A percentile compares a stretch with the other conserved stretches of the same genome.
phyloP scores from a whole-genome alignment of 2,888 invertebrate genomes.

The Nineta flava region DNA sequence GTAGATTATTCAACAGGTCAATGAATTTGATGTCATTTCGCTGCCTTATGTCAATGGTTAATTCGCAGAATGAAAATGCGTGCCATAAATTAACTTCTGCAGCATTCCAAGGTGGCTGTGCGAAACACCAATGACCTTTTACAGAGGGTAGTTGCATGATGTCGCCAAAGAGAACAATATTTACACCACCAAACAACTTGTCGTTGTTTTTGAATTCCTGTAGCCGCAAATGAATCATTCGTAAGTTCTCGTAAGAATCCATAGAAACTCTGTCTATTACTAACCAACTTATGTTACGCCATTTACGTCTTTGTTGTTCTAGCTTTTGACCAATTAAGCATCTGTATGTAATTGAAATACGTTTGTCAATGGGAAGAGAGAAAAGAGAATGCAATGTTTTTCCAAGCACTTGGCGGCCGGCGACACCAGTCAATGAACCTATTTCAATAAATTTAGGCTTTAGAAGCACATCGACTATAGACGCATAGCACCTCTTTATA shows the following conservation, averaged over 20 bases:
- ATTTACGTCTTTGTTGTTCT: conserved; percentile 11
- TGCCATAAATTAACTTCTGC: conserved; percentile 15
- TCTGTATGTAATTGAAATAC: conserved; percentile 9
- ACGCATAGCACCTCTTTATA: conserved; percentile 10
- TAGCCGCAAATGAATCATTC: conserved; percentile 9
- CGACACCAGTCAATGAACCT: conserved; percentile 6
- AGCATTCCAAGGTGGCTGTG: conserved; percentile 11
- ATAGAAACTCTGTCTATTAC: too few relatives aligned
- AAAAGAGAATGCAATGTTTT: conserved; percentile 11
- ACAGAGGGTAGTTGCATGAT: conserved; percentile 18
- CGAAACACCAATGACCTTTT: conserved; percentile 16
- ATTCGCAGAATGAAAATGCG: conserved; percentile 16
- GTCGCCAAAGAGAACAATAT: conserved; percentile 15
- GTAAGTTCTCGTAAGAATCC: conserved; percentile 12
- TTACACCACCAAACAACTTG: conserved; percentile 12
- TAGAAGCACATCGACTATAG: conserved; percentile 4
- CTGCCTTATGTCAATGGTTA: conserved; percentile 20
- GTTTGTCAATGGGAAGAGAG: conserved; percentile 12
- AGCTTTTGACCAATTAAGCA: conserved; percentile 11
- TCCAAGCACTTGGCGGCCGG: conserved; percentile 8
- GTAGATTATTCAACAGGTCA: conserved; percentile 10
- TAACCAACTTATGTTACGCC: conserved; percentile 13
- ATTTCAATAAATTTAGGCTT: conserved; percentile 10
- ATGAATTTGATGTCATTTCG: conserved; percentile 14
- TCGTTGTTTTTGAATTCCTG: conserved; percentile 11